Conservation (phyloP, 2,797 vertebrate species). For the Enteromius argenteus region DNA sequence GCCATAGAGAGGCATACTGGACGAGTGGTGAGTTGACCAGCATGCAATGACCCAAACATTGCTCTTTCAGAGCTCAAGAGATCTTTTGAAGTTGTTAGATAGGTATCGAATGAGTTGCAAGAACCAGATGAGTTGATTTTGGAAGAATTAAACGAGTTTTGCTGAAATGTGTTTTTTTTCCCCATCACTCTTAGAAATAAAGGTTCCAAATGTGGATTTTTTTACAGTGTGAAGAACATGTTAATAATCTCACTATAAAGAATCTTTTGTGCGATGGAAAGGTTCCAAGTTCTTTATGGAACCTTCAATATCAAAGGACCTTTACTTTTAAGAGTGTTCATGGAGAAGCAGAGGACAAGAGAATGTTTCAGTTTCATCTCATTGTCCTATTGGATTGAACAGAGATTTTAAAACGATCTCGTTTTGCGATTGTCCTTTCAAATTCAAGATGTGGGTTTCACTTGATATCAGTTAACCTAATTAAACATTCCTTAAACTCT, state of each 20-base stretch:
- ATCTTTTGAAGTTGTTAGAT: not conserved
- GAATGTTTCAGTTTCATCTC: not conserved
- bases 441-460: not conserved
- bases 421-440: not conserved
- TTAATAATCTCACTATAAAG: no score
- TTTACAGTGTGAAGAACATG: no score
- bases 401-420: not conserved
- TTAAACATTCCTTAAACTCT: constrained; percentile 16
- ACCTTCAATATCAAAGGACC: not conserved
- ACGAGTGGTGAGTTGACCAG: constrained; percentile 82
- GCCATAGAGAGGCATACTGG: constrained; percentile 87
- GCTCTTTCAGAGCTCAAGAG: not conserved
- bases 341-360: not conserved
- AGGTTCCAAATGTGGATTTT: not conserved
- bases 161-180: not conserved
- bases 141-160: not conserved
- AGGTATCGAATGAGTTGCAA: not conserved
- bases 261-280: not conserved
- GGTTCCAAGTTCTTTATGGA: not conserved
- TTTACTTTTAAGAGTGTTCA: not conserved
- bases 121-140: not conserved
- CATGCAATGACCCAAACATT: not conserved
- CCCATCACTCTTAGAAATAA: not conserved
- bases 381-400: not conserved
- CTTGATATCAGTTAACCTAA: not conserved